Base-by-base conservation (phyloP, 2,888 invertebrate species). In the Phytoseiulus persimilis region DNA sequence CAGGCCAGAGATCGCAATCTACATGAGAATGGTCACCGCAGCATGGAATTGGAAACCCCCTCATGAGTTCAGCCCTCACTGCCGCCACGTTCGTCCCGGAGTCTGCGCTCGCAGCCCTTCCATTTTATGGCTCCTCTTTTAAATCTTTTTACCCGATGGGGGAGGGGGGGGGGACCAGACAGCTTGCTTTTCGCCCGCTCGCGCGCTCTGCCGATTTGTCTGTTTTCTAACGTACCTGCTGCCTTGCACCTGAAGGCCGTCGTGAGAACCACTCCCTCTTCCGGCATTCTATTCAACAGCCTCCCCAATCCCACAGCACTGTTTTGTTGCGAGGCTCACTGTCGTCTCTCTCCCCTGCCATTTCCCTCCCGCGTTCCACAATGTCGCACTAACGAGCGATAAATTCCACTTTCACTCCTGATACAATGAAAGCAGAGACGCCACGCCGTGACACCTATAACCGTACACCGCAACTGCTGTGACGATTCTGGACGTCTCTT, bases 1-100 rank as follows among this genome's bases (percentile, higher is more conserved):
- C 32, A 39, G 87, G 87, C 32, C 87, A 39, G 45, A 87, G 33
- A 87, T 87, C 87, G 45, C n/a, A 32, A 87, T 87, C 33, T 87
- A 18, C 87, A 87, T 87, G 32, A 87, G 87, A 32, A 87, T 87
- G 87, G 33, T 45, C 28, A 87, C 33, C 65, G 65, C 65, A 23
- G 65, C 65, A 65, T 65, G 65, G 65, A 28, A 65, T 65, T 65
- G 65, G 65, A 65, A 28, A 28, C 65, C 28, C 65, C 18, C 65
- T 9, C 39, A 3, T 39, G 65, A 65, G 9, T 65, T 23, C 65
- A 14, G 14, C 46, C 46, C 14, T 14, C 46, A 28, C 5, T 23
- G 65, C 65, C 9, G 14, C 2, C 11, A 23, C 14, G 28, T 65
- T 65, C 18, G 11, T 18, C 65, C 9, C 28, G 65, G 5, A 23